phyloP scores from a whole-genome alignment of 2,888 invertebrate species.

The Bibio marci region DNA sequence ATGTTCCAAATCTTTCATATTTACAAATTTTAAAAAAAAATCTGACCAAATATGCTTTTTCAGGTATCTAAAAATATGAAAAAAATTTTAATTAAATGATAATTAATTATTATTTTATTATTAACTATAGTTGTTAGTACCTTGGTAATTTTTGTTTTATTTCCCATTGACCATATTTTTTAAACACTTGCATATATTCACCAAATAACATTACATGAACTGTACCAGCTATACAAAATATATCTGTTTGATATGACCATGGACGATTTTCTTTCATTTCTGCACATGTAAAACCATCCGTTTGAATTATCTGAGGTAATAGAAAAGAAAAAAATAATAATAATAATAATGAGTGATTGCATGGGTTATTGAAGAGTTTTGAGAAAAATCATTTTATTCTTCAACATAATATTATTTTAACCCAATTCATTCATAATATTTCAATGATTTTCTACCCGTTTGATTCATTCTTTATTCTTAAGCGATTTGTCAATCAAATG shows the following conservation, averaged over 20 bases:
- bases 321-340: background rate
- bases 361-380: too few relatives aligned
- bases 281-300: slow-evolving; percentile 69
- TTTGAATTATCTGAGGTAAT: slow-evolving; percentile 43
- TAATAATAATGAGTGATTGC: too few relatives aligned
- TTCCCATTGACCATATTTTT: slow-evolving; percentile 46
- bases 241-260: slow-evolving; percentile 92
- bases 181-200: slow-evolving; percentile 72
- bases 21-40: slow-evolving; percentile 66
- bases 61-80: slow-evolving; percentile 39
- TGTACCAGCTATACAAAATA: slow-evolving; percentile 79
- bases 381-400: too few relatives aligned
- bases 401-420: too few relatives aligned
- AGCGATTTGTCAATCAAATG: too few relatives aligned
- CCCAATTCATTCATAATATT: too few relatives aligned
- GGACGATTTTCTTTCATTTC: slow-evolving; percentile 85
- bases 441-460: too few relatives aligned
- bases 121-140: slow-evolving; percentile 19
- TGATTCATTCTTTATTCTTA: too few relatives aligned
- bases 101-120: background rate
- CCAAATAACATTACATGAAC: slow-evolving; percentile 78
- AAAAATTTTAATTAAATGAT: background rate
- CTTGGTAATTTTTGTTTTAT: slow-evolving; percentile 55
- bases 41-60: slow-evolving; percentile 62
- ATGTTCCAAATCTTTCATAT: slow-evolving; percentile 57